Conservation (phyloP, 1,140 invertebrate species). For the Pissodes strobi region DNA sequence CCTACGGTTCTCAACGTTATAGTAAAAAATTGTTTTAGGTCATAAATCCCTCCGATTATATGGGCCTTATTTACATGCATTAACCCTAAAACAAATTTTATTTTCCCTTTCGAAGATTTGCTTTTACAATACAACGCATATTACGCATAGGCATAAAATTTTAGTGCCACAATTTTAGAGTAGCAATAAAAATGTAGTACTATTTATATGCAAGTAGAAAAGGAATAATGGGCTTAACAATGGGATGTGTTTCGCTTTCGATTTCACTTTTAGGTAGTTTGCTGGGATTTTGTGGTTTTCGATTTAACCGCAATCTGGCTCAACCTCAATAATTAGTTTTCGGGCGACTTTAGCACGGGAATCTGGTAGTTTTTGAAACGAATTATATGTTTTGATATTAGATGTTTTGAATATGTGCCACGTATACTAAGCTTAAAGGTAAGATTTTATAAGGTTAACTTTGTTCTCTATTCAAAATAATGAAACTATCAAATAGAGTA, state of each 20-base stretch:
- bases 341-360: conserved; percentile 19
- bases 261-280: conserved; percentile 50
- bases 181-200: conserved; percentile 26
- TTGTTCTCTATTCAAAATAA: no score
- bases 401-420: no score
- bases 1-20: no score
- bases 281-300: conserved; percentile 43
- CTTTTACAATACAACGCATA: conserved; percentile 26
- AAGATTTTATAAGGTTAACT: no score
- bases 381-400: no score
- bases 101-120: conserved; percentile 18
- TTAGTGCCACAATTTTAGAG: conserved; percentile 31
- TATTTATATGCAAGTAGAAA: conserved; percentile 12
- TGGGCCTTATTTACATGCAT: conserved; percentile 26
- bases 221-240: conserved; percentile 11
- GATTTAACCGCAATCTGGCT: conserved; percentile 38
- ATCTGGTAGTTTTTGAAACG: no score
- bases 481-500: no score
- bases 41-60: conserved; percentile 39
- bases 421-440: no score
- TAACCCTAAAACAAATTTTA: conserved; percentile 27
- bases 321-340: conserved; percentile 25
- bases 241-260: conserved; percentile 25
- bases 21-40: conserved; percentile 36
- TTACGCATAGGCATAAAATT: conserved; percentile 27